Base-by-base conservation (phyloP, 2,888 invertebrate species). In the Ormyrus rosae region DNA sequence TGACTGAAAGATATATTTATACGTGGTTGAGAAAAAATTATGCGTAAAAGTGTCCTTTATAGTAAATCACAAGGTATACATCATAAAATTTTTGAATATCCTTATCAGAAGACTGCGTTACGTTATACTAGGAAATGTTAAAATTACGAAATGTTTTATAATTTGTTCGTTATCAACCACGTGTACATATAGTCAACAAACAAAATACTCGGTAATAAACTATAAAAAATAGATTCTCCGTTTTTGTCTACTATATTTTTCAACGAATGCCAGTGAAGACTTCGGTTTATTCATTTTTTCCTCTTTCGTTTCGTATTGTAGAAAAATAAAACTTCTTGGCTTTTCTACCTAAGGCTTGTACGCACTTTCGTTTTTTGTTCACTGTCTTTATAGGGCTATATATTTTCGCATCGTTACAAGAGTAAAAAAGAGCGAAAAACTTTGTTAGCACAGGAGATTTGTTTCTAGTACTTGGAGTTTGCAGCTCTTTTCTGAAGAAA, bases 191-290 rank as follows among this genome's bases (percentile, higher is more conserved):
- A 71, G 58, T 65, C 46, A 60, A 60, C 55, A 60, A 81, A 67
- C 48, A 58, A 71, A 81, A 78, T 76, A 64, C 55, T 78, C n/a
- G 50, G 45, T 79, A 72, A 58, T 71, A 78, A 81, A 81, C 68
- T 78, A 76, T 79, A 81, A 79, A 81, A 81, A 81, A 75, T 79
- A 81, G 78, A 81, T 69, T 67, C 48, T 76, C 61, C 63, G 55
- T 75, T 55, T 74, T 68, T 45, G 56, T 69, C 55, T 50, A 65
- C 50, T 69, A 73, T 63, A 74, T 34, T 34, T 34, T 34, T 72
- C 46, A 80, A 75, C 70, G 63, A 77, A 81, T 78, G 34, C 65
- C 78, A 65, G 65, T 74, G 58, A 74, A 75, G 65, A 80, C 70
- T 78, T 74, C 50, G 56, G 50, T 75, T 34, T 34, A 34, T 34